Evolutionary conservation across 2,888 invertebrate species (phyloP), one percentile per base, ranked within the genome.

Genomic region (Gymnoscelis rufifasciata): DNA sequence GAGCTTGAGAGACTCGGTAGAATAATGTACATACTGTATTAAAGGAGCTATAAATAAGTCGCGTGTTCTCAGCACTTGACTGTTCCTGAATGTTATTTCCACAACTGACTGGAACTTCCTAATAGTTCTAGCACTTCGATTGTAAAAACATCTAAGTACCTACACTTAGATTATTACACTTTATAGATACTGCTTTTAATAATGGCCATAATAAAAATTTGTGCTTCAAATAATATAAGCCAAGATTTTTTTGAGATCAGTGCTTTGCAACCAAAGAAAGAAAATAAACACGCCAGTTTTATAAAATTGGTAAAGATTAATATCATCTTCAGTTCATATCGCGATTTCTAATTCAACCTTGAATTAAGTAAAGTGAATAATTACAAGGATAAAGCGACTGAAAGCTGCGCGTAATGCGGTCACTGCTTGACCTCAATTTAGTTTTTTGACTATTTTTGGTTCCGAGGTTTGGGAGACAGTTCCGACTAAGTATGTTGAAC

Each of bases 351-450:
- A 56, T 57, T 55, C 43, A 54, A 67, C 67, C 64, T 72, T 70
- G 64, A 59, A 57, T 10, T 40, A 47, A 29, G 49, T 44, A 45
- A 60, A 60, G 60, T 61, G 61, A 68, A 70, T 68, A 73, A 19
- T 64, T 69, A 45, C 57, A 72, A 68, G 72, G 73, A 68, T 70
- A 62, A 52, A 53, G 11, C 60, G 67, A 57, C 64, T 65, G 66
- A 68, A 68, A 66, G 66, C 64, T 54, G 60, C 57, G 51, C 57
- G 51, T 51, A 56, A 56, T 56, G 56, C 61, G 59, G 60, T 45
- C 50, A 45, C 39, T 47, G 51, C 59, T 59, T 64, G 66, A 68
- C 71, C 72, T 73, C 63, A 70, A 63, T 66, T 56, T 51, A 51
- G 52, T 50, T 36, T 46, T 38, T 30, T 51, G 41, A 15, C 41